A percentile compares a stretch with the other conserved stretches of the same genome.
Evolutionary conservation across 2,797 vertebrate species (phyloP).

Genomic region (Pantherophis vulpinus): DNA sequence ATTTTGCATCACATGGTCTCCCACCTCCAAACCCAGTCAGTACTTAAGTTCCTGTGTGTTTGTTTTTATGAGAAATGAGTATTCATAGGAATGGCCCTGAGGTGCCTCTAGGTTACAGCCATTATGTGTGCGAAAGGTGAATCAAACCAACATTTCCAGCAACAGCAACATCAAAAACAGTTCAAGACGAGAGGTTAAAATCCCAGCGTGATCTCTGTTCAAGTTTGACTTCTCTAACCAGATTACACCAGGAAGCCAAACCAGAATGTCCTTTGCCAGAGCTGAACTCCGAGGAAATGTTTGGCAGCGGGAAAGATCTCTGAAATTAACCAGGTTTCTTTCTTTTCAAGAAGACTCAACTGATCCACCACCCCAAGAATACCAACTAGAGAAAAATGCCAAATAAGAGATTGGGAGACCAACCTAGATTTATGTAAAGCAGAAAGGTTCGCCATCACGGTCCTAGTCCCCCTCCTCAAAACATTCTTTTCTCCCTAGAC

Average conservation of each 20-base stretch:
- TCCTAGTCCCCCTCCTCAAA: background rate
- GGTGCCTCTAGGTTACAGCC: background rate
- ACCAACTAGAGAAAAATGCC: background rate
- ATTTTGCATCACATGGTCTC: background rate
- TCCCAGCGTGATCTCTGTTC: background rate
- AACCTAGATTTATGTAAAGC: background rate
- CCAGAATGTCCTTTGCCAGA: background rate
- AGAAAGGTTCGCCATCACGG: background rate
- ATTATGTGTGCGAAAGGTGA: background rate
- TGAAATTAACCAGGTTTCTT: background rate
- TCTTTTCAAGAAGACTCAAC: background rate
- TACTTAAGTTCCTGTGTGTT: background rate
- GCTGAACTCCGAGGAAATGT: background rate
- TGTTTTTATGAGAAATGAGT: background rate
- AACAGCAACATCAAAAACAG: background rate
- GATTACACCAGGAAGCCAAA: background rate
- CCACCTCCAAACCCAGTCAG: background rate
- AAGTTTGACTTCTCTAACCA: background rate
- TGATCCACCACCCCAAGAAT: background rate
- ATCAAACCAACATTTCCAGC: background rate
- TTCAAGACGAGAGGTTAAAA: background rate
- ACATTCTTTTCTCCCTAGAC: too few species aligned
- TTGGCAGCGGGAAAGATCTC: background rate
- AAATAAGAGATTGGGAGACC: background rate
- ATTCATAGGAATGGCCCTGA: background rate